These are phyloP conservation scores for Cryptocephalus moraei DNA, from an alignment of 2,888 invertebrate species.

Conservation along the genomic window DNA sequence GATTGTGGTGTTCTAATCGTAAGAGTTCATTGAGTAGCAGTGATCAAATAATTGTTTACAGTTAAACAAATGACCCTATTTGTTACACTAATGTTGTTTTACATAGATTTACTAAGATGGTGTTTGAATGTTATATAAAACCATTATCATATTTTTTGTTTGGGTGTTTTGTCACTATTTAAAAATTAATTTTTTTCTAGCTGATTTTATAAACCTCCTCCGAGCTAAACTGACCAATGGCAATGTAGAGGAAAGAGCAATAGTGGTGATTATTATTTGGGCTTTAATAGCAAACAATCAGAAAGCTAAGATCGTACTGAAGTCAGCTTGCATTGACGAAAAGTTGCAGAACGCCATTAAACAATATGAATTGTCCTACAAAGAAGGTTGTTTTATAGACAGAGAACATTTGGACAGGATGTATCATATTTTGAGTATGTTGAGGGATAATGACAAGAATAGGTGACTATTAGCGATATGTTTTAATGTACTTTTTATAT, in stretches of 20 bases:
- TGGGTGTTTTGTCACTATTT: too few species aligned
- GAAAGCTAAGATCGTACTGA: constrained; percentile 49
- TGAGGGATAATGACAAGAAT: constrained; percentile 16
- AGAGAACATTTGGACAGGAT: constrained; percentile 27
- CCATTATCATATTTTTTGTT: too few species aligned
- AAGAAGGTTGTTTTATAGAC: constrained; percentile 14
- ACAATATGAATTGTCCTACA: constrained; percentile 30
- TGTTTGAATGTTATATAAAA: too few species aligned
- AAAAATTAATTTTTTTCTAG: constrained; percentile 34
- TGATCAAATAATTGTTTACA: too few species aligned
- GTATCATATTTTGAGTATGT: constrained; percentile 27
- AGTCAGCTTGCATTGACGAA: constrained; percentile 40
- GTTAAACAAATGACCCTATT: too few species aligned
- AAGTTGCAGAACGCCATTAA: constrained; percentile 41
- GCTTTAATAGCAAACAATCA: constrained; percentile 59
- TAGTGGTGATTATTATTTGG: constrained; percentile 50
- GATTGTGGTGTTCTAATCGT: too few species aligned
- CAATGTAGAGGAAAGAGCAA: constrained; percentile 37
- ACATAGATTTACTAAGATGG: too few species aligned
- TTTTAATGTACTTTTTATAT: too few species aligned
- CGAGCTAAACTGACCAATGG: constrained; percentile 38
- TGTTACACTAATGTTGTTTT: too few species aligned
- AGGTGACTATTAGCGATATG: neutral
- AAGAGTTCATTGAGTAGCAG: too few species aligned
- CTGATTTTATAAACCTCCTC: constrained; percentile 41